phyloP scores from a whole-genome alignment of 2,888 invertebrate genomes.

The Parnassius smintheus region DNA sequence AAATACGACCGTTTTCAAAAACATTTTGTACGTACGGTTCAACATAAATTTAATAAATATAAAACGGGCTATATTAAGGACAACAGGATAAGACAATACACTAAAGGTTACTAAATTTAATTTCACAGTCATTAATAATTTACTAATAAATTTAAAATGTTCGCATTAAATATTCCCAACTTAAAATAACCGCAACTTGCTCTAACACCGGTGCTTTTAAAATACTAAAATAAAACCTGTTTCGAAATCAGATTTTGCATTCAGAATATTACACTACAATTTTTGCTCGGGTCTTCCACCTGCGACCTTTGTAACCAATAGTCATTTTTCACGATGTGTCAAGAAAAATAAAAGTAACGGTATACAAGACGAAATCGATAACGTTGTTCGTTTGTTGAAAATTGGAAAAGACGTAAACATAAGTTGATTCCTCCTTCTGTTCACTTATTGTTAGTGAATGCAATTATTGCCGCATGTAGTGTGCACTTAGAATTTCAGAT shows the following conservation, averaged over 20 bases:
- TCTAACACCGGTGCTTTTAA: constrained; percentile 18
- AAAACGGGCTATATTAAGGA: too few relatives aligned
- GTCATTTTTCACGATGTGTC: constrained; percentile 50
- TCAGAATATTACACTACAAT: constrained; percentile 61
- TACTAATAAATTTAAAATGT: too few relatives aligned
- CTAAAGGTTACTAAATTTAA: too few relatives aligned
- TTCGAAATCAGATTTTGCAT: constrained; percentile 46
- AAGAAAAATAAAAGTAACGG: constrained; percentile 52
- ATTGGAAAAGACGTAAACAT: constrained; percentile 39
- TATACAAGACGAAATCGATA: constrained; percentile 53
- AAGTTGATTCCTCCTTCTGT: not conserved
- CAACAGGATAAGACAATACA: too few relatives aligned
- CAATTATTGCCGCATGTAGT: too few relatives aligned
- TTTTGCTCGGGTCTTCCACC: constrained; percentile 58
- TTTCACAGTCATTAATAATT: too few relatives aligned
- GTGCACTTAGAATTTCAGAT: too few relatives aligned
- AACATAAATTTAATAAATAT: too few relatives aligned
- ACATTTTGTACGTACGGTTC: too few relatives aligned
- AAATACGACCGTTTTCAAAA: too few relatives aligned
- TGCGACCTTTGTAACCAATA: constrained; percentile 44
- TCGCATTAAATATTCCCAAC: too few relatives aligned
- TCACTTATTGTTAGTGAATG: too few relatives aligned
- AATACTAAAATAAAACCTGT: constrained; percentile 39
- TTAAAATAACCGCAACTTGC: not conserved
- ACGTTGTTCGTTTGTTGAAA: constrained; percentile 47